A percentile compares a stretch with the other conserved stretches of the same genome.
phyloP scores from a whole-genome alignment of 2,113 vertebrate species.

The Seriola dumerili region DNA sequence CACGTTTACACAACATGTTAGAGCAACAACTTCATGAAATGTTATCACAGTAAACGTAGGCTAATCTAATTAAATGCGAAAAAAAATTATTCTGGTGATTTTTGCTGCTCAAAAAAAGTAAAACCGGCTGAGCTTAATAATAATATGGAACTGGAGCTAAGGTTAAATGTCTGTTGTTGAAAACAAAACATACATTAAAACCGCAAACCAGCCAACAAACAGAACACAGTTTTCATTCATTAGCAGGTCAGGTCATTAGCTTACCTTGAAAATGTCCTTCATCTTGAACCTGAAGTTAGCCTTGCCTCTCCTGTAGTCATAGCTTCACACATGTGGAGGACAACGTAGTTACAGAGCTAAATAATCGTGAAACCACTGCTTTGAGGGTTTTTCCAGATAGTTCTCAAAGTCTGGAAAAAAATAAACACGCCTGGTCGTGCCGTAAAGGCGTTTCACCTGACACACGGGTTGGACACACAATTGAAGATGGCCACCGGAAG shows the following conservation, averaged over 20 bases:
- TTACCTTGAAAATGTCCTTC: conserved; percentile 18
- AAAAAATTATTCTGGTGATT: not conserved
- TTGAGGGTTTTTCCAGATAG: too few species aligned
- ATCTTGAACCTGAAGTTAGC: not conserved
- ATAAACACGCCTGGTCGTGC: fast-evolving
- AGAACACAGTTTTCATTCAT: not conserved
- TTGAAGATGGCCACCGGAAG: not conserved
- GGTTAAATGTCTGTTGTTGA: not conserved
- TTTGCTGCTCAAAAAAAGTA: not conserved
- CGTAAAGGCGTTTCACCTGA: too few species aligned
- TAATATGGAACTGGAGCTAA: not conserved
- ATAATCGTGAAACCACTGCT: too few species aligned
- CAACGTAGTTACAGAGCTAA: too few species aligned
- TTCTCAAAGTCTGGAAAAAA: too few species aligned
- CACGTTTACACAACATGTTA: not conserved
- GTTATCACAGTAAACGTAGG: not conserved
- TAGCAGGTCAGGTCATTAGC: not conserved
- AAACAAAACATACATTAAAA: not conserved
- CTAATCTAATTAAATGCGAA: not conserved
- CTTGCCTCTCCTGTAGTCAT: not conserved
- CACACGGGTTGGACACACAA: too few species aligned
- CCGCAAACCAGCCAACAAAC: not conserved
- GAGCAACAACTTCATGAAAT: not conserved
- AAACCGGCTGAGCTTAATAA: not conserved
- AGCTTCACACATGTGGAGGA: too few species aligned